Evolutionary conservation across 2,113 vertebrate genomes (phyloP), one percentile per base, ranked within the genome.

Genomic region (Octodon degus): DNA sequence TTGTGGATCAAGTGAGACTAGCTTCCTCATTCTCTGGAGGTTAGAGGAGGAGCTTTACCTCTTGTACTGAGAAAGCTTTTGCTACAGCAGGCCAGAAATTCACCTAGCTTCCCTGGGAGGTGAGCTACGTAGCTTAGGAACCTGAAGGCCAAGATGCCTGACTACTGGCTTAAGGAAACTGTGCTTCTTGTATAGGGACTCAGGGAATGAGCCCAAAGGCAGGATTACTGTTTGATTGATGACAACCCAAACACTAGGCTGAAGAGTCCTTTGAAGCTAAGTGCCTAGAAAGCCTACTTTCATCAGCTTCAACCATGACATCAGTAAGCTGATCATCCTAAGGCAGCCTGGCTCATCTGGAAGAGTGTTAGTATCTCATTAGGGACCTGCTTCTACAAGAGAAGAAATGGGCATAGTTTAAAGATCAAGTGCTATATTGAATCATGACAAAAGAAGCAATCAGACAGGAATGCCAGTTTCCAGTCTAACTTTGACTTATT

Each of bases 391-490:
- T 96, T 27, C 65, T 37, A 94, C 7, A 92, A 92, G 47, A 83
- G 86, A 90, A 90, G 17, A 32, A 70, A 77, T n/a, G 79, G 55
- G 47, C 62, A 62, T 40, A 37, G 53, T 94, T 96, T 95, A 67
- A 83, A 90, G 86, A 94, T 7, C 62, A 93, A 76, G 74, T 30
- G 24, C 91, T 62, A 91, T n/a, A 86, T 8, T 77, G 89, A 86
- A 60, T 95, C 27, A 0, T 94, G 93, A 82, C 82, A 86, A 50
- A 55, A 79, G 85, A 94, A 60, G 72, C 17, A 93, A 63, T 37
- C n/a, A 84, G 85, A 81, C 7, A 88, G 86, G n/a, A 94, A 92
- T 91, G n/a, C 53, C 85, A 86, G 55, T 90, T 82, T 95, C 47
- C 37, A 91, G 25, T 76, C n/a, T 95, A 76, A 82, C 67, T 91